Conservation (phyloP, 2,113 vertebrate genomes). For the Emydocephalus ijimae region DNA sequence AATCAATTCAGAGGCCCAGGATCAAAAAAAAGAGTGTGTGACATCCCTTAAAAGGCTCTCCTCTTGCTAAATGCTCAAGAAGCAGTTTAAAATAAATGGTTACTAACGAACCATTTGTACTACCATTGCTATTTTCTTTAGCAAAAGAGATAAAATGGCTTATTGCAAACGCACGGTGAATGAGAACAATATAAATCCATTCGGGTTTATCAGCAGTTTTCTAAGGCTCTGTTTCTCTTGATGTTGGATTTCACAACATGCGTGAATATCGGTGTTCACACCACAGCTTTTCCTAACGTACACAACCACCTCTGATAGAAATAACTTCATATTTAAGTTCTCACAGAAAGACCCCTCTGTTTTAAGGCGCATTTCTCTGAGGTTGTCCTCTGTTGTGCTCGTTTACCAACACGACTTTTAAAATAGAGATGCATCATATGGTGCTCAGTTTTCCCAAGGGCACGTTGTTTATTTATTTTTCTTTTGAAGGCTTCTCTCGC, state of each 20-base stretch:
- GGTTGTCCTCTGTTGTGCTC: background rate
- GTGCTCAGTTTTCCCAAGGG: background rate
- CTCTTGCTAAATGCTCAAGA: background rate
- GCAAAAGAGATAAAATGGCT: background rate
- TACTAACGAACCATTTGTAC: background rate
- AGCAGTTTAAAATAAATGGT: no score
- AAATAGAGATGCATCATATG: background rate
- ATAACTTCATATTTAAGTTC: background rate
- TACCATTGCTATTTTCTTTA: background rate
- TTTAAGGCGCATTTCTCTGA: background rate
- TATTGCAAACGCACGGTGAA: background rate
- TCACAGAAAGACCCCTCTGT: background rate
- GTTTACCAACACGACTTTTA: background rate
- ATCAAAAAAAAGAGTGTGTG: background rate
- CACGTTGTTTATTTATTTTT: background rate
- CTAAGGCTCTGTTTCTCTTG: background rate
- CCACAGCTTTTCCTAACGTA: background rate
- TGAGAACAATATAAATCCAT: background rate
- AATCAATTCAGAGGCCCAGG: background rate
- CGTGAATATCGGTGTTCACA: background rate
- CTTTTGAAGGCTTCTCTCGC: background rate
- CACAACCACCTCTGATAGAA: background rate
- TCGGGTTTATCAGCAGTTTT: background rate
- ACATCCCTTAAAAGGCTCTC: background rate
- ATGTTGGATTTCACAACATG: background rate